A percentile compares a stretch with the other conserved stretches of the same genome.
Evolutionary conservation across 1,140 invertebrate species (phyloP).

Genomic region (Spodoptera frugiperda): DNA sequence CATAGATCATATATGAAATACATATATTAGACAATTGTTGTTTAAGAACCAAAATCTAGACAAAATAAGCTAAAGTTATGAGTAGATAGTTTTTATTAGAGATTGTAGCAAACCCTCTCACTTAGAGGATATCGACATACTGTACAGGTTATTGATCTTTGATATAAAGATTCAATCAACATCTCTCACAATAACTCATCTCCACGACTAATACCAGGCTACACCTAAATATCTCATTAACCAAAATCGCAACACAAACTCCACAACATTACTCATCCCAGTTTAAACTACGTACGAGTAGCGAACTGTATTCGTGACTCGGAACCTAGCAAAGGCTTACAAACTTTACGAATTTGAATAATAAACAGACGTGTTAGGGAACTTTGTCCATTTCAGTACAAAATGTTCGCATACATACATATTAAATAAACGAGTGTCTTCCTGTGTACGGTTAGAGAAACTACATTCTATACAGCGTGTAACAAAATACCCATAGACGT

Average conservation of each 20-base stretch:
- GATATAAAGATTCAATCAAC: no score
- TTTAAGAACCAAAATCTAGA: no score
- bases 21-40: no score
- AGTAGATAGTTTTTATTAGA: no score
- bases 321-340: not conserved
- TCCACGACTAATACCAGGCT: no score
- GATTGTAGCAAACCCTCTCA: no score
- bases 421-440: not conserved
- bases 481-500: no score
- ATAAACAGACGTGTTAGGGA: conserved; percentile 19
- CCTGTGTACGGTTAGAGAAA: not conserved
- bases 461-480: not conserved
- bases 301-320: conserved; percentile 6
- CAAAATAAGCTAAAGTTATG: no score
- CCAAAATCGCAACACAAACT: not conserved
- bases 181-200: no score
- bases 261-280: not conserved
- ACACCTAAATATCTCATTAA: not conserved
- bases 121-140: no score
- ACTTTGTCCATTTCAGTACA: conserved; percentile 8
- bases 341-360: conserved; percentile 26
- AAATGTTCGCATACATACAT: conserved; percentile 17
- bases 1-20: no score
- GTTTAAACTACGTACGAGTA: not conserved
- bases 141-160: no score